Conservation (phyloP, 2,797 vertebrate species). For the Chanos chanos region DNA sequence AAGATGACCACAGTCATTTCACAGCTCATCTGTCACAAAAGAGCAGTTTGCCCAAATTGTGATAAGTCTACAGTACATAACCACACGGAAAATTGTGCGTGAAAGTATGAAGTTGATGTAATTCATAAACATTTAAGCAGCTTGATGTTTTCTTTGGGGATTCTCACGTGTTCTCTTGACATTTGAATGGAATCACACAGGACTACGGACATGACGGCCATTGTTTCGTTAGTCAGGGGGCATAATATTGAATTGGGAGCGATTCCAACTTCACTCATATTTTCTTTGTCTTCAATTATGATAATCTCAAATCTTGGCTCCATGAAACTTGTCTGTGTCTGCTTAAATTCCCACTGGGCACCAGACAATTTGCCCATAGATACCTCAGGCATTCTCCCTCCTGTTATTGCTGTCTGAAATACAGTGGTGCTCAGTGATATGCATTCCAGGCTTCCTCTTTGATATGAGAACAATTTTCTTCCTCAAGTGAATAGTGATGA, state of each 20-base stretch:
- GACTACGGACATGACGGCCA: conserved; percentile 46
- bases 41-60: too few relatives aligned
- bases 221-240: conserved; percentile 51
- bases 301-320: conserved; percentile 56
- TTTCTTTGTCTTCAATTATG: conserved; percentile 57
- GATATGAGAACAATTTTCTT: background rate
- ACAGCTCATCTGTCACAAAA: conserved; percentile 5
- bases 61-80: too few relatives aligned
- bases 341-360: conserved; percentile 36
- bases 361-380: conserved; percentile 35
- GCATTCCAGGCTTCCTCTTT: background rate
- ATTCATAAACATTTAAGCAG: background rate
- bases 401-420: background rate
- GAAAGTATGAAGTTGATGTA: too few relatives aligned
- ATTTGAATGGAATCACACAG: conserved; percentile 41
- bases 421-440: background rate
- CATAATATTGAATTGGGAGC: conserved; percentile 55
- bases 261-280: conserved; percentile 45
- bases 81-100: too few relatives aligned
- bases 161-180: conserved; percentile 26
- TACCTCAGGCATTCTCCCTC: conserved; percentile 32
- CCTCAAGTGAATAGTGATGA: conserved; percentile 3
- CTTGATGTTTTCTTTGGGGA: conserved; percentile 1
- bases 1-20: conserved; percentile 31
- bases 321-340: conserved; percentile 48